Evolutionary conservation across 1,140 invertebrate species (phyloP).

Genomic region (Streblospio benedicti): DNA sequence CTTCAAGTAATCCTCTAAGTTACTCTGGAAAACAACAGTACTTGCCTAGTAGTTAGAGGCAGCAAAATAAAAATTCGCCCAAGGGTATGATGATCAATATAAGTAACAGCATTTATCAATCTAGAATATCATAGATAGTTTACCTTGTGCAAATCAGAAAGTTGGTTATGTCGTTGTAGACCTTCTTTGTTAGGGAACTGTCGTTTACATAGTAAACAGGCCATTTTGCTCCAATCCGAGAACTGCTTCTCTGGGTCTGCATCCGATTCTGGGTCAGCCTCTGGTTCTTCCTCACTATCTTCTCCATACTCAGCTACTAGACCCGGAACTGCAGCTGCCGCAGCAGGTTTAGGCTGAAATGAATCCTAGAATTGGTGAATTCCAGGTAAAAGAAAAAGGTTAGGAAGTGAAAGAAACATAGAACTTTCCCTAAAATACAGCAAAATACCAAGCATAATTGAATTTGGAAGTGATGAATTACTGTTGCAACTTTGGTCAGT

Average conservation of each 20-base stretch:
- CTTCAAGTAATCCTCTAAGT: constrained; percentile 65
- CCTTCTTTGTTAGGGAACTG: constrained; percentile 84
- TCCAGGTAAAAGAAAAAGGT: constrained; percentile 8
- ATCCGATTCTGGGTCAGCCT: constrained; percentile 48
- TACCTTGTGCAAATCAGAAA: constrained; percentile 87
- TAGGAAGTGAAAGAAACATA: neutral
- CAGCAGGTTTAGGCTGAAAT: neutral
- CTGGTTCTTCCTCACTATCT: constrained; percentile 50
- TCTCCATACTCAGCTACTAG: constrained; percentile 71
- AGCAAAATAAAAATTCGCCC: neutral
- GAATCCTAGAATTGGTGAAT: neutral
- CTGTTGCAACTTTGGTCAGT: no score
- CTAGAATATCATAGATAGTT: constrained; percentile 3
- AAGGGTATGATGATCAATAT: no score
- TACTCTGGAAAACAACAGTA: constrained; percentile 53
- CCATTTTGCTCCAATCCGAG: constrained; percentile 74
- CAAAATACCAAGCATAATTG: neutral
- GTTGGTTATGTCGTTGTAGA: constrained; percentile 78
- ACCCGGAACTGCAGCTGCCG: constrained; percentile 22
- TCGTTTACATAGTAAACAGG: constrained; percentile 90
- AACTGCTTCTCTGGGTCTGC: constrained; percentile 10
- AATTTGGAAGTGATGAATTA: no score
- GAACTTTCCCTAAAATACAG: neutral
- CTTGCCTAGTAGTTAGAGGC: neutral
- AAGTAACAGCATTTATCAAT: no score